A percentile compares a stretch with the other conserved stretches of the same genome.
These are phyloP conservation scores for Cephus nigrinus DNA, from an alignment of 2,888 invertebrate genomes.

Conservation along the genomic window DNA sequence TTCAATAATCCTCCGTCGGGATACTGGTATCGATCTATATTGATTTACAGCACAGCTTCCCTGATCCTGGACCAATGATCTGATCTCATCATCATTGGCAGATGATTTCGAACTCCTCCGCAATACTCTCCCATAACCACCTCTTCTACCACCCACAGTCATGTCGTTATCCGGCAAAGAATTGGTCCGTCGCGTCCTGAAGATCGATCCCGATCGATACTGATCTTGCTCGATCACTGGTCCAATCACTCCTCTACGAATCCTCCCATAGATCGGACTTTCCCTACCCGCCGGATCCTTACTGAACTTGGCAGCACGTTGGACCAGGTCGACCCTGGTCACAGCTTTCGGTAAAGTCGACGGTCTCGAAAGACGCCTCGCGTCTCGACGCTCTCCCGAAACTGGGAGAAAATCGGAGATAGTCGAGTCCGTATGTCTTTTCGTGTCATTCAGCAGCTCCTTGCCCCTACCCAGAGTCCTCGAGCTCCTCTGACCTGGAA, in stretches of 20 bases:
- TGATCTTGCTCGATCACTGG: background rate
- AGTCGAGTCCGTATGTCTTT: constrained; percentile 39
- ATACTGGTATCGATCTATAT: constrained; percentile 42
- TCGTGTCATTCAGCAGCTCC: constrained; percentile 30
- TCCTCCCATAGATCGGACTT: constrained; percentile 57
- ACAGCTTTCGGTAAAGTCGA: constrained; percentile 56
- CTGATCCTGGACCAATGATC: background rate
- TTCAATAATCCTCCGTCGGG: constrained; percentile 54
- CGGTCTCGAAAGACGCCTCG: constrained; percentile 41
- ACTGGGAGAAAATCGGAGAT: constrained; percentile 48
- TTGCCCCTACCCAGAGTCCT: constrained; percentile 23
- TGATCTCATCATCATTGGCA: background rate
- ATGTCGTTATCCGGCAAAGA: constrained; percentile 35
- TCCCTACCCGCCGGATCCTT: constrained; percentile 43
- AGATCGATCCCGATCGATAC: constrained; percentile 19
- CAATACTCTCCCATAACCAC: constrained; percentile 37
- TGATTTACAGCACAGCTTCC: background rate
- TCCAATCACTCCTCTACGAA: constrained; percentile 49
- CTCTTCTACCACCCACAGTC: constrained; percentile 30
- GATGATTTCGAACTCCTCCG: constrained; percentile 32
- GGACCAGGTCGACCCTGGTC: constrained; percentile 18
- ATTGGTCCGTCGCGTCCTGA: constrained; percentile 25
- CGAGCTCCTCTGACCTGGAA: constrained; percentile 27
- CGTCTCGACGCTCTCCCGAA: constrained; percentile 37
- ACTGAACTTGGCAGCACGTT: background rate